A percentile compares a stretch with the other conserved stretches of the same genome.
Conservation (phyloP, 2,888 invertebrate genomes). For the Rhopalosiphum nymphaeae region DNA sequence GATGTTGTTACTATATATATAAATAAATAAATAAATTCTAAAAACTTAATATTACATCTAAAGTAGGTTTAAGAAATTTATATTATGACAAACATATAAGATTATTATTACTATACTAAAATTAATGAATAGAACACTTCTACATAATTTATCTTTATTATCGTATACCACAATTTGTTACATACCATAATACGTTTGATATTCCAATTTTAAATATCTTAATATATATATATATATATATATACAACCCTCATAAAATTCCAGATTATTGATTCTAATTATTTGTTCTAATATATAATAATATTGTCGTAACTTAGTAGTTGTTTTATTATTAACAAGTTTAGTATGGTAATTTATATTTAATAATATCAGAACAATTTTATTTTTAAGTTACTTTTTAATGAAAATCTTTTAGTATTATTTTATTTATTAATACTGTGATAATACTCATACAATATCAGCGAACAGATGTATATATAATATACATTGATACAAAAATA, state of each 20-base stretch:
- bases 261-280: background rate
- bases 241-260: background rate
- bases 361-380: background rate
- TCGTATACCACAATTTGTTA: background rate
- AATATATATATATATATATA: too few relatives aligned
- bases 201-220: background rate
- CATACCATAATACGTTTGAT: background rate
- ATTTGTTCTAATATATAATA: background rate
- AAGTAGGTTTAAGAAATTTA: background rate
- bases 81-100: background rate
- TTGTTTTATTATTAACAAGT: background rate
- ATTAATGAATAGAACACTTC: background rate
- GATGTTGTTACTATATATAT: too few relatives aligned
- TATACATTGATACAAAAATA: too few relatives aligned
- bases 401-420: background rate
- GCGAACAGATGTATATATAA: background rate
- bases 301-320: background rate
- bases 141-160: background rate
- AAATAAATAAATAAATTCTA: too few relatives aligned
- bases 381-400: background rate
- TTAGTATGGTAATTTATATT: background rate
- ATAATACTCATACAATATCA: background rate
- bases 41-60: background rate
- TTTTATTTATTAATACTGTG: background rate
- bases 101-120: background rate